A percentile compares a stretch with the other conserved stretches of the same genome.
Conservation (phyloP, 2,797 vertebrate genomes). For the Eospalax fontanierii region DNA sequence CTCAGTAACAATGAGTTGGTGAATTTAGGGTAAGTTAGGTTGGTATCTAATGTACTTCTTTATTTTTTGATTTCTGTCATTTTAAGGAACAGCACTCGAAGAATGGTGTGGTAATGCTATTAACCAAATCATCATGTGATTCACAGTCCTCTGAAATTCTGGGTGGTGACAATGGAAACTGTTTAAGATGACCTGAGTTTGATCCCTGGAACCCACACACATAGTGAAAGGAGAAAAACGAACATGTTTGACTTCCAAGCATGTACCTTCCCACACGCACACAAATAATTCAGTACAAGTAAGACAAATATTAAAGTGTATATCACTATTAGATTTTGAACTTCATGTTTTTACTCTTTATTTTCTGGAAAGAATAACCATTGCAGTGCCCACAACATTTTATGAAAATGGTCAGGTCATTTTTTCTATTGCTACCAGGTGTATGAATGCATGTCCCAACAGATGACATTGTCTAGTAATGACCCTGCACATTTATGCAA, state of each 20-base stretch:
- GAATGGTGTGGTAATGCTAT: neutral
- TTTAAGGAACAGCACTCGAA: neutral
- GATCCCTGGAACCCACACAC: neutral
- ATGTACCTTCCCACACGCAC: accelerated
- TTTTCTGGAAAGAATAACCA: neutral
- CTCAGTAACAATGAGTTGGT: neutral
- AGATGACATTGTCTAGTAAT: neutral
- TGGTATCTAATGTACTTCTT: neutral
- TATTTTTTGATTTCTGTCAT: neutral
- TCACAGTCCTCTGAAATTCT: neutral
- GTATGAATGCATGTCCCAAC: neutral
- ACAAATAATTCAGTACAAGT: neutral
- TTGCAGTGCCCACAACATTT: neutral
- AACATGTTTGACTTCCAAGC: neutral
- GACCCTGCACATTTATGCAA: neutral
- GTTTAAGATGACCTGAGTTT: neutral
- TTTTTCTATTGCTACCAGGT: neutral
- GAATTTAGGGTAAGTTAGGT: neutral
- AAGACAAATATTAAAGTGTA: neutral
- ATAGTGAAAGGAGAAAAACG: neutral
- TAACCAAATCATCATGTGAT: neutral
- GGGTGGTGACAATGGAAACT: neutral
- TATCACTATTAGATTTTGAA: neutral
- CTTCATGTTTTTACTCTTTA: neutral
- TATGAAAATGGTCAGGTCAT: neutral